Percentiles rank a stretch among this genome's conserved stretches.
Evolutionary conservation across 2,888 invertebrate species (phyloP).

Genomic region (Mythimna lalbum): DNA sequence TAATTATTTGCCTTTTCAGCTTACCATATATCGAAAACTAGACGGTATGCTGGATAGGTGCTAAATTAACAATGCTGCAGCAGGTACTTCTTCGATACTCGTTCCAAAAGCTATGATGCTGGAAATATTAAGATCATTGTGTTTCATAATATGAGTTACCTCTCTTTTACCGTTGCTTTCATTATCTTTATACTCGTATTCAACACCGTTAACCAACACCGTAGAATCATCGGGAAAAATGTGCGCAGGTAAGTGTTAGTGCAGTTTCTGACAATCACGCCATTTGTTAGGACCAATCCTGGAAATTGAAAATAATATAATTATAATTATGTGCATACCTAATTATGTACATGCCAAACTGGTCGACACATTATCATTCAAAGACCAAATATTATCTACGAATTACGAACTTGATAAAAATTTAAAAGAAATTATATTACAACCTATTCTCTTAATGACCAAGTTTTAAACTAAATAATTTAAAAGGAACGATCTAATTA

Average conservation of each 20-base stretch:
- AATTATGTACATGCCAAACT: no score
- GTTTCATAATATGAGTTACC: background rate
- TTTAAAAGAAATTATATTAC: no score
- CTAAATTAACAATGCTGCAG: no score
- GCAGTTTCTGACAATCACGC: slow-evolving; percentile 95
- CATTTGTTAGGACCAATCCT: slow-evolving; percentile 93
- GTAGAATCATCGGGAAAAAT: slow-evolving; percentile 72
- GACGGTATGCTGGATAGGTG: no score
- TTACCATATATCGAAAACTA: no score
- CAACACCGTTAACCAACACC: slow-evolving; percentile 79
- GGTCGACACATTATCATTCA: no score
- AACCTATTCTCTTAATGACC: no score
- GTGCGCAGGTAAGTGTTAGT: slow-evolving; percentile 86
- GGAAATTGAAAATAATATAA: slow-evolving; percentile 6
- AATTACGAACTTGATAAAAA: no score
- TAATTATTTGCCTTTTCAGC: background rate
- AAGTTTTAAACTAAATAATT: no score
- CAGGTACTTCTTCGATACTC: background rate
- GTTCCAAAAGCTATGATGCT: background rate
- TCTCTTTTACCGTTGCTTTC: slow-evolving; percentile 66
- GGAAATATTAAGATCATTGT: background rate
- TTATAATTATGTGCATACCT: background rate
- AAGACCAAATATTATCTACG: no score
- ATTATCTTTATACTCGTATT: slow-evolving; percentile 77
- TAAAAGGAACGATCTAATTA: no score